Evolutionary conservation across 2,888 invertebrate genomes (phyloP).

Genomic region (Leptothorax acervorum): DNA sequence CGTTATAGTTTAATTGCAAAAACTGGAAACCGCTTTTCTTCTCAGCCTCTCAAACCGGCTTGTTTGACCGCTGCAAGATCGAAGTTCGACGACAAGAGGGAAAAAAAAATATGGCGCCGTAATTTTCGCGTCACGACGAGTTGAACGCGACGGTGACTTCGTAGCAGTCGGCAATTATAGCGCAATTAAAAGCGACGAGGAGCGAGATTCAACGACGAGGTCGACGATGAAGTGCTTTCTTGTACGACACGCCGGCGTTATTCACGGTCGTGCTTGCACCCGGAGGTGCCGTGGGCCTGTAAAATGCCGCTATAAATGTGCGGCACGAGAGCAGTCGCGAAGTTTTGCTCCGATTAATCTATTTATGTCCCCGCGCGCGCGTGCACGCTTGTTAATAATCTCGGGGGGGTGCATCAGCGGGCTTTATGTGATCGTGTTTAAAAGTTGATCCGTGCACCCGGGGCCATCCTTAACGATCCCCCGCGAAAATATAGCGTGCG

Average conservation of each 20-base stretch:
- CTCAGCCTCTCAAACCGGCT: not conserved
- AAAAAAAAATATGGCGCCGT: not conserved
- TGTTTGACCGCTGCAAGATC: not conserved
- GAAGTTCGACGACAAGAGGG: not conserved
- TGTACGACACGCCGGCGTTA: constrained; percentile 27
- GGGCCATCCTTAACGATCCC: constrained; percentile 24
- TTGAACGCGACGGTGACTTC: not conserved
- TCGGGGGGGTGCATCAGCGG: constrained; percentile 12
- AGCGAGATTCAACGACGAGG: constrained; percentile 8
- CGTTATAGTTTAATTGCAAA: not conserved
- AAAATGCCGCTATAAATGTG: constrained; percentile 33
- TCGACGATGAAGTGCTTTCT: constrained; percentile 22
- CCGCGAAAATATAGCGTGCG: constrained; percentile 21
- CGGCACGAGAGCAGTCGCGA: not conserved
- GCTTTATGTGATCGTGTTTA: constrained; percentile 31
- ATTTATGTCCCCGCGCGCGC: constrained; percentile 11
- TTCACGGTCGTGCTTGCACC: constrained; percentile 33
- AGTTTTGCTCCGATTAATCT: constrained; percentile 45
- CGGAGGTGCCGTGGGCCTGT: constrained; percentile 18
- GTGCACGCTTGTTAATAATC: constrained; percentile 32
- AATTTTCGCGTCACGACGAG: not conserved
- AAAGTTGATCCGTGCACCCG: constrained; percentile 27
- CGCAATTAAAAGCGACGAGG: constrained; percentile 45
- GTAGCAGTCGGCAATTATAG: constrained; percentile 28
- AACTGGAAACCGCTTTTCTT: not conserved